Conservation (phyloP, 1,140 invertebrate species). For the Paramacrobiotus metropolitanus region DNA sequence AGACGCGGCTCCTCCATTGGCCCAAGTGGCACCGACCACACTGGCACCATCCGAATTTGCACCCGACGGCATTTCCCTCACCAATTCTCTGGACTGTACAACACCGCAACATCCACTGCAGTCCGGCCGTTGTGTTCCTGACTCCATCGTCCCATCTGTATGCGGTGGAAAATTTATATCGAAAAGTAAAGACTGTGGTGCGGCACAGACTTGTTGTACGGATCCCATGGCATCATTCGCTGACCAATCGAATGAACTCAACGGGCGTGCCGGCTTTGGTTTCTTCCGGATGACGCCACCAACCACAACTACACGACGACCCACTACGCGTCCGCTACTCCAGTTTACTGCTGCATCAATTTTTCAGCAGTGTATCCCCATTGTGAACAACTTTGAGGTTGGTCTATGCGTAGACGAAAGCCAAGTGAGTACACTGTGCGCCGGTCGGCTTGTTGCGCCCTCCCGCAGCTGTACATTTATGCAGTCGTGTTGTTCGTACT, state of each 20-base stretch:
- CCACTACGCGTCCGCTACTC: background rate
- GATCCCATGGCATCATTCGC: background rate
- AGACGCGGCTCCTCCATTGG: too few relatives aligned
- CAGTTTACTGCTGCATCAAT: background rate
- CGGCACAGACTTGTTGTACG: background rate
- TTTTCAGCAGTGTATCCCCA: background rate
- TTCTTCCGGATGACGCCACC: background rate
- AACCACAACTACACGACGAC: background rate
- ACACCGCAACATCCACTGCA: background rate
- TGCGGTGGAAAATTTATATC: background rate
- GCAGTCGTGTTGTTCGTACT: slow-evolving; percentile 4
- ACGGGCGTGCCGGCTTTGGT: background rate
- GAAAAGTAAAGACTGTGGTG: background rate
- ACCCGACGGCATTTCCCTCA: too few relatives aligned
- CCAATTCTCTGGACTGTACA: too few relatives aligned
- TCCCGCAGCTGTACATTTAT: background rate
- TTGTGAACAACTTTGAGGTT: background rate
- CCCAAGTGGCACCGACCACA: too few relatives aligned
- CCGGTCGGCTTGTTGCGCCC: background rate
- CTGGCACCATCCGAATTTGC: too few relatives aligned
- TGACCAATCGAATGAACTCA: background rate
- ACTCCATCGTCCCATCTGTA: background rate
- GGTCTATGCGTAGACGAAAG: background rate
- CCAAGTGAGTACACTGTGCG: background rate
- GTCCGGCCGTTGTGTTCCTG: background rate